Evolutionary conservation across 2,888 invertebrate genomes (phyloP), one percentile per base, ranked within the genome.

Genomic region (Tipula unca): DNA sequence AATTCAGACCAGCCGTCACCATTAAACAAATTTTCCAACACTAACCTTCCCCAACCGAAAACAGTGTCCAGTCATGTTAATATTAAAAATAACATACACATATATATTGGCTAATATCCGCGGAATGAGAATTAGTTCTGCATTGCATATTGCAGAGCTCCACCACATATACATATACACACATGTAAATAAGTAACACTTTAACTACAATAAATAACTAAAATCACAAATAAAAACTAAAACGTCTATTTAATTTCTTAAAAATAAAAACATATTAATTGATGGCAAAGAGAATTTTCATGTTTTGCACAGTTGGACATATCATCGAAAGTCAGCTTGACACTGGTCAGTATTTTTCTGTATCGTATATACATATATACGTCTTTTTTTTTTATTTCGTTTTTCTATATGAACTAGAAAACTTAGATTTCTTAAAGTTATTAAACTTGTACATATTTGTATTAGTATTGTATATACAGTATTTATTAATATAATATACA

Each of bases 291-390:
- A 20, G 69, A 10, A 69, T 69, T 69, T 69, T 69, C 69, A 10
- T 69, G 69, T 69, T 69, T 25, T 25, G 8, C 69, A 25, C 69
- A 25, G 69, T 25, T 25, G 69, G 69, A 10, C 0, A 25, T 69
- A 69, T 25, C 69, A 10, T 69, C 25, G 69, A 25, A 25, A 84
- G 36, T 36, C 84, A 84, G 84, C 84, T 84, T 84, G 84, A 84
- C 84, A 36, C 36, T 84, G 36, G 84, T 84, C 84, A 36, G 36
- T 35, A 20, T 84, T 20, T 84, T 84, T 29, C 8, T 17, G 25
- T 69, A 25, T 25, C 10, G 32, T 48, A 3, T 17, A 17, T 42
- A 42, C 14, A 42, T 42, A 14, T 14, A 42, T 42, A 42, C 14
- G 13, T 42, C 0, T 48, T 48, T 5, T 17, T 13, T 48, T 13